Base-by-base conservation (phyloP, 2,888 invertebrate genomes). In the Tetranychus piercei region DNA sequence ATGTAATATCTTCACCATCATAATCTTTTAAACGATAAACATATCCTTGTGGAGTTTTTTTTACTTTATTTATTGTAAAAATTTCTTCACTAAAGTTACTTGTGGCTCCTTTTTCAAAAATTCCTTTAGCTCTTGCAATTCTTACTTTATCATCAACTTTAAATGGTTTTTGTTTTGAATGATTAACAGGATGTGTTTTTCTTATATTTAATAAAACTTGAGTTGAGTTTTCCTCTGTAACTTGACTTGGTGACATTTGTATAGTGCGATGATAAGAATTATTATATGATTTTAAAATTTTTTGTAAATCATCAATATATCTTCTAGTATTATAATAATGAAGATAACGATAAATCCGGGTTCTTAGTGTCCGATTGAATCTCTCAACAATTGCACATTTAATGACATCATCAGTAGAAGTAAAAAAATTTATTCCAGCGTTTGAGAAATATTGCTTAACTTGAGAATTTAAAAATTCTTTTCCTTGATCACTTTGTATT, bases 381-480 rank as follows among this genome's bases (percentile, higher is more conserved):
- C 69, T 4, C 20, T 69, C 69, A 1, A 69, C 69, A 1, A 20
- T n/a, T 69, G 69, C 69, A 69, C 69, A 69, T 69, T 69, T 15
- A 79, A 81, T 75, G 79, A 71, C 76, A 80, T 79, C 18, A 80
- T 80, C 6, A 81, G 74, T 78, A 5, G 77, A 77, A n/a, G 34
- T 45, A 44, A 79, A 79, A 76, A 77, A 79, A 66, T 77, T 15
- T 9, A 74, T 71, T 15, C 70, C 55, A n/a, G 71, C 18, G 1
- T 71, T 44, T 15, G 64, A 2, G 6, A 75, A 72, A 22, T 44
- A 20, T 18, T 43, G 3, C 64, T 67, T 18, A 20, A 77, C 65
- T 1, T n/a, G 23, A 7, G 23, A 23, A 73, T 79, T 79, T 44
- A 71, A 20, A 76, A 79, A 79, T 72, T 79, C 79, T 6, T 20